Evolutionary conservation across 2,797 vertebrate genomes (phyloP).

Genomic region (Sylvilagus floridanus): DNA sequence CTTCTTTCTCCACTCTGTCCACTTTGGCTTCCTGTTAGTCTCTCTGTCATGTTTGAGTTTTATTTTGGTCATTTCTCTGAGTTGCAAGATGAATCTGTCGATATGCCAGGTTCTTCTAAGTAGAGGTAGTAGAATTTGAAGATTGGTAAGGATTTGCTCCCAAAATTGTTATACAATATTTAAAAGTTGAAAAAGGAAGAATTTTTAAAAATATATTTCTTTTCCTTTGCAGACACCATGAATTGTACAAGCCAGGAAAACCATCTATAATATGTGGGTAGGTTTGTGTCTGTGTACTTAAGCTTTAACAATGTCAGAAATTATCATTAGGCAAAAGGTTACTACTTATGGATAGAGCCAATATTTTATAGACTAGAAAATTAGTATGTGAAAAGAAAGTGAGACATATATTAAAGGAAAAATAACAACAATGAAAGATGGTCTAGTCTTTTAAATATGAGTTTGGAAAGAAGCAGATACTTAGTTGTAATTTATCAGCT

Average conservation of each 20-base stretch:
- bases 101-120: background rate
- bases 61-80: background rate
- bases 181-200: background rate
- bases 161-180: background rate
- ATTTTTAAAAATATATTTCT: background rate
- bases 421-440: background rate
- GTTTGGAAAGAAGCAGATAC: background rate
- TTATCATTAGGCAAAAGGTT: background rate
- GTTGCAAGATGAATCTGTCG: background rate
- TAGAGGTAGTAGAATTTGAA: background rate
- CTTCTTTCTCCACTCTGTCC: background rate
- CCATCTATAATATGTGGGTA: background rate
- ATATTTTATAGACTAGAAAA: background rate
- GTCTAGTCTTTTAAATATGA: background rate
- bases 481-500: background rate
- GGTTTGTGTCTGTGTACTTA: background rate
- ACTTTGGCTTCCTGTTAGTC: background rate
- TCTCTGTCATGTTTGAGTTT: background rate
- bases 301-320: background rate
- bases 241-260: background rate
- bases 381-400: slow-evolving; percentile 11
- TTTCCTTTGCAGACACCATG: background rate
- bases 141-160: background rate
- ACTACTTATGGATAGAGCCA: background rate
- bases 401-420: background rate